These are phyloP conservation scores for Aythya baeri DNA, from an alignment of 2,113 vertebrate genomes.

Conservation along the genomic window DNA sequence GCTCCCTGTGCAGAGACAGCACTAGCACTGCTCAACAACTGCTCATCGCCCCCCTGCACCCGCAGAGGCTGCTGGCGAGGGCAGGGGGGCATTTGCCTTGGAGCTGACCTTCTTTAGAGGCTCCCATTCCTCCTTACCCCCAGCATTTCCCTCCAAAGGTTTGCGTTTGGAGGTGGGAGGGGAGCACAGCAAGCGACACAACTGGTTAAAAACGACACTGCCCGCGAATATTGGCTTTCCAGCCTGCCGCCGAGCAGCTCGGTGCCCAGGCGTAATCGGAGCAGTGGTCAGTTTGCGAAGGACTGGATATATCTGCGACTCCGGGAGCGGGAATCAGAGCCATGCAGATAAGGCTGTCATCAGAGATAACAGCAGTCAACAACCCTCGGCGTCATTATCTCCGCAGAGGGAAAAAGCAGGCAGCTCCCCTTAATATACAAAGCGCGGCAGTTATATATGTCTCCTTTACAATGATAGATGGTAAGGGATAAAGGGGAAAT, in stretches of 20 bases:
- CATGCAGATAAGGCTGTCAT: conserved; percentile 79
- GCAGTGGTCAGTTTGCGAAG: conserved; percentile 67
- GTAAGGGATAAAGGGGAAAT: conserved; percentile 62
- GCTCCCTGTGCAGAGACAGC: fast-evolving
- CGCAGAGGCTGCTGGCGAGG: not conserved
- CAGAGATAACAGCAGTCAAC: conserved; percentile 80
- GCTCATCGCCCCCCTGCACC: not conserved
- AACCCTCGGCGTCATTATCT: conserved; percentile 74
- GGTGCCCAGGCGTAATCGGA: conserved; percentile 23
- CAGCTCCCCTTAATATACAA: conserved; percentile 71
- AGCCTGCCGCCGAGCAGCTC: not conserved
- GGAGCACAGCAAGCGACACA: not conserved
- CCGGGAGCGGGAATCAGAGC: conserved; percentile 70
- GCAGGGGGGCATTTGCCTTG: not conserved
- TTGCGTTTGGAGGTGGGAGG: not conserved
- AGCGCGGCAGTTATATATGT: conserved; percentile 70
- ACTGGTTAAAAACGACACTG: not conserved
- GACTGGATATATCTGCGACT: conserved; percentile 72
- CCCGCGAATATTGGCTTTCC: not conserved
- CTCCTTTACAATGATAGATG: conserved; percentile 77
- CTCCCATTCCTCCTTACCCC: not conserved
- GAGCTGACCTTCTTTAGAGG: not conserved
- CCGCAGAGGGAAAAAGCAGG: conserved; percentile 71
- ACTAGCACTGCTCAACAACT: not conserved
- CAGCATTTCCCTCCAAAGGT: not conserved